Percentiles rank a stretch among this genome's conserved stretches.
Conservation (phyloP, 2,888 invertebrate species). For the Notocelia uddmanniana region DNA sequence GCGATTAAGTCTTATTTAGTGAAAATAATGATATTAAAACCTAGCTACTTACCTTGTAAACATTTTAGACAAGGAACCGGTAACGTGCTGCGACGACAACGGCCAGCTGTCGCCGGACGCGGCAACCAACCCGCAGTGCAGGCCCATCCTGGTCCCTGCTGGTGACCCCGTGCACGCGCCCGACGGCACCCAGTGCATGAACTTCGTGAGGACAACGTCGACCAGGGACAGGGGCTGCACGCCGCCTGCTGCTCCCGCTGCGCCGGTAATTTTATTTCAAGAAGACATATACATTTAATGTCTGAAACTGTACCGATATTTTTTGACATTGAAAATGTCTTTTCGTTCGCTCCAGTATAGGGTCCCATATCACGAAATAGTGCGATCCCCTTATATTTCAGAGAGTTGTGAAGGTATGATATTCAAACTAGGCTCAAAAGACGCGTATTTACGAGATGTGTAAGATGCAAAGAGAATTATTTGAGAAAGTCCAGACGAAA, state of each 20-base stretch:
- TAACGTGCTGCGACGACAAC: constrained; percentile 73
- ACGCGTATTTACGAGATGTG: too few relatives aligned
- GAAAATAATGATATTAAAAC: neutral
- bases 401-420: too few relatives aligned
- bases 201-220: constrained; percentile 89
- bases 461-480: too few relatives aligned
- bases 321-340: too few relatives aligned
- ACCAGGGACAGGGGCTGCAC: constrained; percentile 89
- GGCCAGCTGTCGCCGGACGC: constrained; percentile 67
- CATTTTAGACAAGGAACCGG: constrained; percentile 65
- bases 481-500: too few relatives aligned
- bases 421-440: too few relatives aligned
- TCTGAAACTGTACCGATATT: too few relatives aligned
- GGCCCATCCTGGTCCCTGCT: constrained; percentile 72
- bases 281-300: neutral
- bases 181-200: constrained; percentile 88
- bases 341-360: too few relatives aligned
- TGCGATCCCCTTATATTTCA: too few relatives aligned
- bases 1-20: too few relatives aligned
- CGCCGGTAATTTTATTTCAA: constrained; percentile 85
- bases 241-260: constrained; percentile 87
- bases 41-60: neutral
- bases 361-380: too few relatives aligned
- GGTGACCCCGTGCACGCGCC: constrained; percentile 77
- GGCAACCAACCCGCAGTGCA: constrained; percentile 68